Conservation (phyloP, 2,797 vertebrate genomes). For the Anas flavirostris region DNA sequence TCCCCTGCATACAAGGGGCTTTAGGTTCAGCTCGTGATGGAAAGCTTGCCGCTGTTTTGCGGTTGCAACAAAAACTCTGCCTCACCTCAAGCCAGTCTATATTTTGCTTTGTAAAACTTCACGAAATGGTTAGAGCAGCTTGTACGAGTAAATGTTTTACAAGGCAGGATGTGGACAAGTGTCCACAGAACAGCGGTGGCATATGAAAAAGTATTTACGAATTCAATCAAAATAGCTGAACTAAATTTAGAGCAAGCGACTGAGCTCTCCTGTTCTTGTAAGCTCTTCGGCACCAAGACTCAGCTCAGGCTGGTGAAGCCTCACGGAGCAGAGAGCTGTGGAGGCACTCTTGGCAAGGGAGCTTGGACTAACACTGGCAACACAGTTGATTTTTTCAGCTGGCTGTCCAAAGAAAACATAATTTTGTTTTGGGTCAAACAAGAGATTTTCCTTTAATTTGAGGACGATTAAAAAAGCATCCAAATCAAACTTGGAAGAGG, state of each 20-base stretch:
- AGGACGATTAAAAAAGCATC: slow-evolving; percentile 30
- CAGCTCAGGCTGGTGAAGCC: neutral
- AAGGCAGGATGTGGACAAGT: slow-evolving; percentile 28
- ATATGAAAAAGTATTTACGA: neutral
- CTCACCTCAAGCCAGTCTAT: neutral
- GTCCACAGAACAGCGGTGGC: neutral
- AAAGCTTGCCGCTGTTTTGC: neutral
- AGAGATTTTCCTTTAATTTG: slow-evolving; percentile 56
- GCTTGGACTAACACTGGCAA: neutral
- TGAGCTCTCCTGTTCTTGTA: neutral
- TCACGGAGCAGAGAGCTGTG: neutral
- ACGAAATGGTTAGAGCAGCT: neutral
- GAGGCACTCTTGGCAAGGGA: neutral
- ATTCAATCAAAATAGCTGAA: neutral
- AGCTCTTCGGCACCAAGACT: neutral
- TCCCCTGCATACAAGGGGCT: neutral
- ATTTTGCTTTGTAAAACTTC: neutral
- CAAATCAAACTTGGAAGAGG: slow-evolving; percentile 39
- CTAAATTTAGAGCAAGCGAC: neutral
- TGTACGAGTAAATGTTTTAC: neutral
- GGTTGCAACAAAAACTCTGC: neutral
- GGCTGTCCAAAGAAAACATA: slow-evolving; percentile 28
- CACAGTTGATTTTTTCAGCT: neutral
- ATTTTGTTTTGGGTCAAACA: slow-evolving; percentile 52
- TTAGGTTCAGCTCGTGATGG: fast-evolving